A percentile compares a stretch with the other conserved stretches of the same genome.
Conservation (phyloP, 2,113 vertebrate species). For the Nothoprocta perdicaria region DNA sequence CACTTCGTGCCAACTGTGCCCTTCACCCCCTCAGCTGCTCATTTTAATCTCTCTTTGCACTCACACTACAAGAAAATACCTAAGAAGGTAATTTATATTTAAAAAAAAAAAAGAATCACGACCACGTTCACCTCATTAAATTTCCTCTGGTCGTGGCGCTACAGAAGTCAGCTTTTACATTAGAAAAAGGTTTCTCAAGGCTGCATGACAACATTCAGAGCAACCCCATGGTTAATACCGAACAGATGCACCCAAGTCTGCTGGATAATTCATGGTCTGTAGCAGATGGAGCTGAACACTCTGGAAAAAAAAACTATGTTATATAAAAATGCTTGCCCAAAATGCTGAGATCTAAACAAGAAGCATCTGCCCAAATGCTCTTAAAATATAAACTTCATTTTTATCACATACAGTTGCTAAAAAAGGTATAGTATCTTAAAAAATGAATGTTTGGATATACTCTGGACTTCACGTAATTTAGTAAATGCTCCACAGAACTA, state of each 20-base stretch:
- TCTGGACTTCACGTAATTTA: conserved; percentile 69
- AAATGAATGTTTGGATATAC: conserved; percentile 62
- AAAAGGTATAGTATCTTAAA: conserved; percentile 52
- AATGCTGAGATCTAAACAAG: conserved; percentile 61
- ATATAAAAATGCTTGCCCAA: conserved; percentile 41
- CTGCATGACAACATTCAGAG: conserved; percentile 75
- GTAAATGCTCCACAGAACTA: conserved; percentile 65
- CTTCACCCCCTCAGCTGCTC: conserved; percentile 86
- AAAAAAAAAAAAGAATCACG: conserved; percentile 70
- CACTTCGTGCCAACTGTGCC: conserved; percentile 86
- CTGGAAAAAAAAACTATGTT: background rate
- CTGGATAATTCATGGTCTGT: conserved; percentile 67
- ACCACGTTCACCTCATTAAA: conserved; percentile 97
- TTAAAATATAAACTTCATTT: conserved; percentile 76
- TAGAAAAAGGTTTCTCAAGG: conserved; percentile 71
- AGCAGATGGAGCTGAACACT: conserved; percentile 36
- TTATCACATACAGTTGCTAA: conserved; percentile 69
- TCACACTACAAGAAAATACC: conserved; percentile 76
- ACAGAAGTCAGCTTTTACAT: conserved; percentile 74
- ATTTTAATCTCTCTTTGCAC: conserved; percentile 85
- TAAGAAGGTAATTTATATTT: conserved; percentile 79
- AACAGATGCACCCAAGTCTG: conserved; percentile 55
- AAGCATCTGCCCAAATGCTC: conserved; percentile 57
- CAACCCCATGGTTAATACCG: conserved; percentile 73
- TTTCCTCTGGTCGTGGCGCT: conserved; percentile 75